Evolutionary conservation across 2,888 invertebrate species (phyloP), one percentile per base, ranked within the genome.

Genomic region (Clitarchus hookeri): DNA sequence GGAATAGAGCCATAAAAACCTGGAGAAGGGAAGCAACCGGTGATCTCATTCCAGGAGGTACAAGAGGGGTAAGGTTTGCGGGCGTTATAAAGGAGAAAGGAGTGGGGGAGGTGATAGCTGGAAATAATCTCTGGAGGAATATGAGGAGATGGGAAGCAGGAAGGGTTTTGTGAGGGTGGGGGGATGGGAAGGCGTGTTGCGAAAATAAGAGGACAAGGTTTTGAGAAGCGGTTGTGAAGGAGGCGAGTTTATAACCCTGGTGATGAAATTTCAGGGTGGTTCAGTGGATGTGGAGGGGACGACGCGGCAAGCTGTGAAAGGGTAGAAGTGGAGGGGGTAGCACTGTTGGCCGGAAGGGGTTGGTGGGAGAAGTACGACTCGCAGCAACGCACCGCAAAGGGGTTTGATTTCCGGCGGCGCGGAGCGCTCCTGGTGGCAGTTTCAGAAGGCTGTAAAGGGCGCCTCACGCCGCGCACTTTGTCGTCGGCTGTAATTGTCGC

Each of bases 181-280:
- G 36, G 36, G 1, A 4, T 36, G 36, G 36, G 36, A 8, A n/a
- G 65, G 65, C 65, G n/a, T 65, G 65, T 65, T 65, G 65, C 65
- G 65, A 65, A 65, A 65, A 65, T 65, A 65, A 65, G 65, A 65
- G 65, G 23, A 65, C 65, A 65, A 65, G 65, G 65, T 65, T 65
- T 65, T 65, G 65, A 65, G 65, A 65, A 65, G 65, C 65, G 65
- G 65, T 65, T n/a, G 65, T 65, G 65, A 65, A 65, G 65, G 65
- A 65, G 19, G 65, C n/a, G 65, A 65, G 65, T 65, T 65, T 65
- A 65, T 65, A 65, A 65, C 65, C 65, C 65, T 8, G 65, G 65
- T 65, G 65, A 65, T 65, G 65, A 65, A 65, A 65, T 65, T 65
- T 65, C 65, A 65, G 65, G 65, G 13, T 11, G 65, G 23, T 0